These are phyloP conservation scores for Iselma pallidipennis DNA, from an alignment of 2,888 invertebrate genomes.

Conservation along the genomic window DNA sequence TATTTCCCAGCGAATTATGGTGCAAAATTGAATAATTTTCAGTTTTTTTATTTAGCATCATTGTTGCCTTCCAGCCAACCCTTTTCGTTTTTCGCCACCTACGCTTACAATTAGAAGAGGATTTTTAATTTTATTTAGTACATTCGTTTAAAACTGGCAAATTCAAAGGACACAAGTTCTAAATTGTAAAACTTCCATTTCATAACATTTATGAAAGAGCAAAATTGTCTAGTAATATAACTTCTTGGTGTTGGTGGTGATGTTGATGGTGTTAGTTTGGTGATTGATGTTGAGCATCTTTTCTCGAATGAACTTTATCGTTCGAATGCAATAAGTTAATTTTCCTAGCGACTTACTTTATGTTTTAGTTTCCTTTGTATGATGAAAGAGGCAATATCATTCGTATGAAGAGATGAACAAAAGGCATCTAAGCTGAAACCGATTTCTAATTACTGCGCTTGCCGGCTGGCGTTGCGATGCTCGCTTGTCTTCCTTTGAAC, in stretches of 20 bases:
- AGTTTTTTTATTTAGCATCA: no score
- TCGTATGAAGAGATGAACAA: conserved; percentile 37
- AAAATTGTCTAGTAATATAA: no score
- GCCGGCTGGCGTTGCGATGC: conserved; percentile 35
- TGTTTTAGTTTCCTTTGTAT: conserved; percentile 38
- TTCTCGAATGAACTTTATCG: not conserved
- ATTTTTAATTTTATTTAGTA: no score
- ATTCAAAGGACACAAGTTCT: no score
- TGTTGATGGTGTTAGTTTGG: not conserved
- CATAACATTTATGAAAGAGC: no score
- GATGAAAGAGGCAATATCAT: conserved; percentile 35
- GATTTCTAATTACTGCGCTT: conserved; percentile 49
- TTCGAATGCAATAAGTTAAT: conserved; percentile 32
- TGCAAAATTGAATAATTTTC: no score
- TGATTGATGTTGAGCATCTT: not conserved
- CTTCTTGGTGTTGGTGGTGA: not conserved
- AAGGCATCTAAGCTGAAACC: conserved; percentile 35
- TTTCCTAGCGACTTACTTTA: conserved; percentile 37
- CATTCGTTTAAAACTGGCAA: no score
- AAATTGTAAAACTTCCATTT: no score
- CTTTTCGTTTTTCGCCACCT: no score
- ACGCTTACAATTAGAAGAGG: no score
- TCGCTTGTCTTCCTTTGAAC: conserved; percentile 48
- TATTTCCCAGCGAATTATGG: no score
- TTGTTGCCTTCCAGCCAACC: no score